Percentiles rank a stretch among this genome's conserved stretches.
phyloP scores from a whole-genome alignment of 2,888 invertebrate genomes.

The Hipparchia sbordonii region DNA sequence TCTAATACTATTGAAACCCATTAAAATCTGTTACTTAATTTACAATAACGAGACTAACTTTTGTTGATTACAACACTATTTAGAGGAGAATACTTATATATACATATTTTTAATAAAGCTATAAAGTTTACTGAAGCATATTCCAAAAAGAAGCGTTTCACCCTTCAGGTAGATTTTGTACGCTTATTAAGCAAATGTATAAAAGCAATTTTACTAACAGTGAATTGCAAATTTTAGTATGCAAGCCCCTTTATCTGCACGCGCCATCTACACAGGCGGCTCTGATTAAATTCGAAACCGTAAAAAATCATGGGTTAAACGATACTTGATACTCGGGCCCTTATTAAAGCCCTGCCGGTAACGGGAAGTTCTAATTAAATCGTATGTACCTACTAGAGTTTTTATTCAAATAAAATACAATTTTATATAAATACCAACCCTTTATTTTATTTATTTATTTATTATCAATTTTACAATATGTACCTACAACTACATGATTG shows the following conservation, averaged over 20 bases:
- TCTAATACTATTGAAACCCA: too few species aligned
- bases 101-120: too few species aligned
- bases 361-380: conserved; percentile 24
- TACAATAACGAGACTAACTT: too few species aligned
- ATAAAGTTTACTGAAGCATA: too few species aligned
- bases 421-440: too few species aligned
- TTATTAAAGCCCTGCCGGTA: conserved; percentile 31
- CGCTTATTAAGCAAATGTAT: conserved; percentile 9
- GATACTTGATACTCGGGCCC: conserved; percentile 36
- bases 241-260: conserved; percentile 34
- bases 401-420: too few species aligned
- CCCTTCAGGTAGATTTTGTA: neutral
- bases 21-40: too few species aligned
- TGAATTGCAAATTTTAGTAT: conserved; percentile 22
- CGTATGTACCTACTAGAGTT: neutral
- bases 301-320: conserved; percentile 42
- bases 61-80: too few species aligned
- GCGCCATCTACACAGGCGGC: conserved; percentile 21
- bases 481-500: too few species aligned
- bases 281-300: conserved; percentile 43
- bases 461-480: too few species aligned
- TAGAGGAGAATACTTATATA: too few species aligned
- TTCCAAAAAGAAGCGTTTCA: neutral
- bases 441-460: too few species aligned
- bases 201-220: conserved; percentile 7